Evolutionary conservation across 2,113 vertebrate genomes (phyloP).

Genomic region (Vicugna pacos): DNA sequence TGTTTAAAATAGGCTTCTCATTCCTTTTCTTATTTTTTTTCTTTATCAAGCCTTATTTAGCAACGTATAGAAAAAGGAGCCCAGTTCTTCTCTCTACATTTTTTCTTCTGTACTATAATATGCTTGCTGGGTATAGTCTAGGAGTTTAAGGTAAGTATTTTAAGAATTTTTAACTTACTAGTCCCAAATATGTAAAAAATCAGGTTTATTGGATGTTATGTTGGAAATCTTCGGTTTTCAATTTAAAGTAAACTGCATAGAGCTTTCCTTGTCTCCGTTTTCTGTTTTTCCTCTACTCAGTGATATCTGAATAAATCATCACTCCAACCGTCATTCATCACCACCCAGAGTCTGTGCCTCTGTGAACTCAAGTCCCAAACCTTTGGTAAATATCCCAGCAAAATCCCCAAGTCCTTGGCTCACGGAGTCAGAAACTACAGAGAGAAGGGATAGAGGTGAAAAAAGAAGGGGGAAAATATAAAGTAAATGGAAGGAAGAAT

Average conservation of each 20-base stretch:
- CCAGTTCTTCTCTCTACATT: neutral
- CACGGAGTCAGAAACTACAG: neutral
- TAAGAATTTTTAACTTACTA: conserved; percentile 1
- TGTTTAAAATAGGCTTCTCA: neutral
- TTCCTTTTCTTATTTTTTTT: conserved; percentile 9
- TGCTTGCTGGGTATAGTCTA: neutral
- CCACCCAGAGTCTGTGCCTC: neutral
- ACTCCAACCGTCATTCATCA: neutral
- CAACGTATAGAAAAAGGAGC: neutral
- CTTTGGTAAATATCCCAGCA: neutral
- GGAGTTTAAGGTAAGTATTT: neutral
- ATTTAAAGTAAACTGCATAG: neutral
- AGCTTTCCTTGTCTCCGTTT: neutral
- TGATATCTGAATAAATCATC: neutral
- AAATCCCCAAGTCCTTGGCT: neutral
- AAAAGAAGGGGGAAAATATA: neutral
- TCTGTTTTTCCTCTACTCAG: neutral
- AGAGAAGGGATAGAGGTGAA: neutral
- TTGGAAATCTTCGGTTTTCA: neutral
- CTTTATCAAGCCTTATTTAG: neutral
- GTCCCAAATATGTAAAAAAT: neutral
- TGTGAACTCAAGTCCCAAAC: neutral
- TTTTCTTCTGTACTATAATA: neutral
- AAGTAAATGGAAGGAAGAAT: neutral
- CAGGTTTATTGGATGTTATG: neutral